A percentile compares a stretch with the other conserved stretches of the same genome.
Evolutionary conservation across 2,113 vertebrate genomes (phyloP).

Genomic region (Puma concolor): DNA sequence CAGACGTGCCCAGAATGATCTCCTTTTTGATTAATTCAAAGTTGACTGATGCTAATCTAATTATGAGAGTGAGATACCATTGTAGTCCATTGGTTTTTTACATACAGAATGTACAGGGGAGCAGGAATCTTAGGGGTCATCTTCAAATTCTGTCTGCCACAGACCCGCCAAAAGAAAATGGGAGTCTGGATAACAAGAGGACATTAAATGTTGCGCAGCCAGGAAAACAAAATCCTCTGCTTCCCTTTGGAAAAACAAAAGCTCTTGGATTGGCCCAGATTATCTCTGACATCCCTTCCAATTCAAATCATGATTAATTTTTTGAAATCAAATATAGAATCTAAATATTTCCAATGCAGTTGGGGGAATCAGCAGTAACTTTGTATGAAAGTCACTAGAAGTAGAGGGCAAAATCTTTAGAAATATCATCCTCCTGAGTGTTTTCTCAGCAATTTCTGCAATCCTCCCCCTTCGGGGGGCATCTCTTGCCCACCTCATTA

Average conservation of each 20-base stretch:
- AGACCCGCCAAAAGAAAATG: not conserved
- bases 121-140: not conserved
- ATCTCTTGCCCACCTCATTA: conserved; percentile 70
- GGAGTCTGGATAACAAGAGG: not conserved
- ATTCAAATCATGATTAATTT: conserved; percentile 60
- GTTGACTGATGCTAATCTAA: not conserved
- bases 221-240: conserved; percentile 29
- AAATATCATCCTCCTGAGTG: conserved; percentile 40
- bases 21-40: not conserved
- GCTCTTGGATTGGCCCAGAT: conserved; percentile 15
- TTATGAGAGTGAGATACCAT: not conserved
- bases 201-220: not conserved
- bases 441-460: conserved; percentile 55
- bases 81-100: not conserved
- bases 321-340: conserved; percentile 48
- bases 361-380: conserved; percentile 11
- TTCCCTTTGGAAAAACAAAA: conserved; percentile 41
- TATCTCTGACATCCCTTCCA: conserved; percentile 21
- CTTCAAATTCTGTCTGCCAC: not conserved
- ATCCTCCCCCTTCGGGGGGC: conserved; percentile 37
- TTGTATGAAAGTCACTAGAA: conserved; percentile 41
- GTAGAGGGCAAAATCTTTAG: conserved; percentile 15
- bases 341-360: conserved; percentile 9
- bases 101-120: not conserved
- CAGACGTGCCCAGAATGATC: not conserved